Base-by-base conservation (phyloP, 1,140 invertebrate species). In the Tetranychus urticae region DNA sequence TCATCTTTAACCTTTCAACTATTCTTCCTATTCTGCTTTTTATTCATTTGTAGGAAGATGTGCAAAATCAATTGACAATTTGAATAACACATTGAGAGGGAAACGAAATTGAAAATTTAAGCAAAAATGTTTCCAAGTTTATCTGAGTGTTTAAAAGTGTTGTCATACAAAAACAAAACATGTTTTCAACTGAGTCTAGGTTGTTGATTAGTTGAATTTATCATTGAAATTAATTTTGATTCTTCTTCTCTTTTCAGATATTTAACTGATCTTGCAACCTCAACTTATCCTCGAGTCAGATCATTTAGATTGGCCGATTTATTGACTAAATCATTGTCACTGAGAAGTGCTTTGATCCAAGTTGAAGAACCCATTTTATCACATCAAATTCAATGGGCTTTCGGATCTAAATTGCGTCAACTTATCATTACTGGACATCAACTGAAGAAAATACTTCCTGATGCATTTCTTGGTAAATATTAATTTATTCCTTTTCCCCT, bases 351-450 rank as follows among this genome's bases (percentile, higher is more conserved):
- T 8, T 14, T 59, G 2, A 61, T 68, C 3, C 63, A 68, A 59
- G 66, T 68, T 3, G 60, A 65, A 42, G 67, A 68, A 46, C 46
- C 64, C 4, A 65, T 35, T 2, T 52, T 67, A 12, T 66, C 63
- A 7, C 66, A 68, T 52, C 67, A 68, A 52, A 62, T 68, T 13
- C 67, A 68, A 61, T 68, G 63, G 62, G 62, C 67, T 4, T 68
- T 68, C 23, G 66, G 67, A 10, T 34, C 61, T 10, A 66, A 67
- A 42, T 48, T 68, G 2, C 52, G 62, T 12, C 66, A 67, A 42
- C 37, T 67, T 10, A 59, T 61, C n/a, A 64, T 67, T 14, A 68
- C 67, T 3, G 67, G 67, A 35, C 42, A 42, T 13, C 64, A 63
- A 13, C 56, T 68, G 13, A 59, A 58, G 23, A 39, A 65, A 50